A percentile compares a stretch with the other conserved stretches of the same genome.
These are phyloP conservation scores for Falcunculus frontatus DNA, from an alignment of 2,113 vertebrate species.

Conservation along the genomic window DNA sequence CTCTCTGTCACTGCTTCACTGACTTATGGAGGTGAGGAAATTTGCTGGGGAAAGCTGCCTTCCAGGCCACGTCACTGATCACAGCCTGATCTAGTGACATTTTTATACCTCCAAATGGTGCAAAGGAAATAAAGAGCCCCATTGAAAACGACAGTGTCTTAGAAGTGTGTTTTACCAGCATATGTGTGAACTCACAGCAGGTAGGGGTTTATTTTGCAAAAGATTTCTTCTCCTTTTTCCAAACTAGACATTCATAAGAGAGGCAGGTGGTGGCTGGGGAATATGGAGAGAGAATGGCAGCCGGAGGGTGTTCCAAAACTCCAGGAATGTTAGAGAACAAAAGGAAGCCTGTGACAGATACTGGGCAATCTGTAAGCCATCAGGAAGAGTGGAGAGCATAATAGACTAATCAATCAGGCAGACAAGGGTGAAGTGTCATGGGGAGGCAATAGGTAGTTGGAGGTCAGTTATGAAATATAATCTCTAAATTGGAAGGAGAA, in stretches of 20 bases:
- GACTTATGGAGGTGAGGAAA: not conserved
- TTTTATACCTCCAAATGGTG: not conserved
- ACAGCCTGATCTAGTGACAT: not conserved
- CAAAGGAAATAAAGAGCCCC: conserved; percentile 26
- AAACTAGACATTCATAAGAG: not conserved
- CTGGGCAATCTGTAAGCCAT: conserved; percentile 10
- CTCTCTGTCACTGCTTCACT: not conserved
- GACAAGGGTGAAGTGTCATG: conserved; percentile 24
- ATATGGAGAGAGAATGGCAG: not conserved
- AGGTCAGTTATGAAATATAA: conserved; percentile 46
- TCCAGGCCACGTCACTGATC: not conserved
- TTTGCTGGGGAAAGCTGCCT: not conserved
- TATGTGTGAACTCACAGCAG: not conserved
- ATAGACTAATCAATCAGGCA: conserved; percentile 48
- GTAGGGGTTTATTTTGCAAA: not conserved
- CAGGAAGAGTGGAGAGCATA: not conserved
- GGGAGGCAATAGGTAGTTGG: conserved; percentile 24
- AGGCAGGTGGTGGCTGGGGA: not conserved
- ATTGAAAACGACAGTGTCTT: not conserved
- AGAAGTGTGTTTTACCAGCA: not conserved
- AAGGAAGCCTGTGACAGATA: conserved; percentile 2
- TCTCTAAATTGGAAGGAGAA: conserved; percentile 8
- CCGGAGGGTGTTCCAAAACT: not conserved
- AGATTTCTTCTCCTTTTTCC: not conserved
- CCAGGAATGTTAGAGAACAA: not conserved